Conservation (phyloP, 2,113 vertebrate genomes). For the Ardeotis arabs region DNA sequence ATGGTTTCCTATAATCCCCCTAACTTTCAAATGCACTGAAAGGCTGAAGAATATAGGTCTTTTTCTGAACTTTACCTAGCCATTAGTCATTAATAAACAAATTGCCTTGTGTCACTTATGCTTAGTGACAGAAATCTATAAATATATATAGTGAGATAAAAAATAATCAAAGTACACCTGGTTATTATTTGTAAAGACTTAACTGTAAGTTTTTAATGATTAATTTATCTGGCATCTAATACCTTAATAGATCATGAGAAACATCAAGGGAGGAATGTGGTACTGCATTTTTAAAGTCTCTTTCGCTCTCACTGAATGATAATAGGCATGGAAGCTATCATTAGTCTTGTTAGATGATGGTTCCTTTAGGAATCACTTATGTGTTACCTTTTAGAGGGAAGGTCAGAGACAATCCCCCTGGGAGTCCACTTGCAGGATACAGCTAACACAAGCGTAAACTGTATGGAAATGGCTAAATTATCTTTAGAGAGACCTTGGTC, state of each 20-base stretch:
- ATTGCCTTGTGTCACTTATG: constrained; percentile 47
- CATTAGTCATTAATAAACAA: constrained; percentile 56
- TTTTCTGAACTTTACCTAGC: constrained; percentile 42
- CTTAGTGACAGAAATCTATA: constrained; percentile 70
- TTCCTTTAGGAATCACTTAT: constrained; percentile 85
- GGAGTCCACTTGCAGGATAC: constrained; percentile 80
- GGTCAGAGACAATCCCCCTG: constrained; percentile 77
- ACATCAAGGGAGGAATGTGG: constrained; percentile 89
- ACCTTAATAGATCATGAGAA: constrained; percentile 85
- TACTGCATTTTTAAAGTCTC: constrained; percentile 81
- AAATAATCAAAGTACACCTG: constrained; percentile 82
- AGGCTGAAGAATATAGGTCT: constrained; percentile 8
- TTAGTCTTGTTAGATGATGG: constrained; percentile 87
- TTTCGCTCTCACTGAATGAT: constrained; percentile 82
- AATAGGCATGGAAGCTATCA: constrained; percentile 85
- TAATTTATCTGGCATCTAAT: constrained; percentile 84
- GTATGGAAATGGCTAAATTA: constrained; percentile 87
- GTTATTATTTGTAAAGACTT: constrained; percentile 87
- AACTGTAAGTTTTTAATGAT: constrained; percentile 87
- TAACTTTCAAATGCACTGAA: constrained; percentile 19
- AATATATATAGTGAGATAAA: constrained; percentile 77
- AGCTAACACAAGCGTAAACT: constrained; percentile 84
- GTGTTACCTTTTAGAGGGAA: constrained; percentile 83
- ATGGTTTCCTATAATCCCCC: constrained; percentile 38
- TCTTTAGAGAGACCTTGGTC: constrained; percentile 80